Percentiles rank a stretch among this genome's conserved stretches.
Evolutionary conservation across 1,140 invertebrate genomes (phyloP).

Genomic region (Ceratoteleas bidentatus): DNA sequence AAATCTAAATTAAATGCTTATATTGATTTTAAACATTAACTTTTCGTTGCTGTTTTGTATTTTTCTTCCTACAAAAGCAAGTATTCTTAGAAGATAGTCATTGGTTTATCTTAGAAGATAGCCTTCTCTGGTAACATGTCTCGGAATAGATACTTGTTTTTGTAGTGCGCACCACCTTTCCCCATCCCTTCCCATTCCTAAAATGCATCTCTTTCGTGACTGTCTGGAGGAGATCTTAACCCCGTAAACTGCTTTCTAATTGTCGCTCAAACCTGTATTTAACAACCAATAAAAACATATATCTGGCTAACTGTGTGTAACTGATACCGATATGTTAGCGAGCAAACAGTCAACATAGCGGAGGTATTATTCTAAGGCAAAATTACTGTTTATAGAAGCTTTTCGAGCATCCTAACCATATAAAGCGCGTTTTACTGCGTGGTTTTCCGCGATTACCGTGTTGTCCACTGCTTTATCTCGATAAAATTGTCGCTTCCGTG

Average conservation of each 20-base stretch:
- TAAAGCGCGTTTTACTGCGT: conserved; percentile 12
- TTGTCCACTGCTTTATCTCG: conserved; percentile 22
- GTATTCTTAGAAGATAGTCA: no score
- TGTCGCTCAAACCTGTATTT: conserved; percentile 78
- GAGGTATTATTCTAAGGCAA: not conserved
- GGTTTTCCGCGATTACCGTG: conserved; percentile 8
- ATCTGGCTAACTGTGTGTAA: not conserved
- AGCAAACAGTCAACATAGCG: not conserved
- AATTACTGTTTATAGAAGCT: conserved; percentile 25
- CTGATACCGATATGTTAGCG: not conserved
- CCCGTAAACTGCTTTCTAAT: conserved; percentile 67
- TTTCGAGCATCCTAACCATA: conserved; percentile 2
- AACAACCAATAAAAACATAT: conserved; percentile 2
- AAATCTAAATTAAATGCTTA: no score
- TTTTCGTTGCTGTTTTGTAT: no score
- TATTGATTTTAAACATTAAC: no score
- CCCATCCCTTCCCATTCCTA: conserved; percentile 60
- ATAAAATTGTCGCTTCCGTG: conserved; percentile 19
- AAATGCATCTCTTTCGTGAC: conserved; percentile 83
- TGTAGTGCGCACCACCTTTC: conserved; percentile 2
- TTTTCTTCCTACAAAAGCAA: no score
- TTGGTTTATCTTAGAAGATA: no score
- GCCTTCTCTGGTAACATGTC: no score
- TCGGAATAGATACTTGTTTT: no score
- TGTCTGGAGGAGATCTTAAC: conserved; percentile 80